Evolutionary conservation across 2,888 invertebrate species (phyloP).

Genomic region (Lumbricus terrestris): DNA sequence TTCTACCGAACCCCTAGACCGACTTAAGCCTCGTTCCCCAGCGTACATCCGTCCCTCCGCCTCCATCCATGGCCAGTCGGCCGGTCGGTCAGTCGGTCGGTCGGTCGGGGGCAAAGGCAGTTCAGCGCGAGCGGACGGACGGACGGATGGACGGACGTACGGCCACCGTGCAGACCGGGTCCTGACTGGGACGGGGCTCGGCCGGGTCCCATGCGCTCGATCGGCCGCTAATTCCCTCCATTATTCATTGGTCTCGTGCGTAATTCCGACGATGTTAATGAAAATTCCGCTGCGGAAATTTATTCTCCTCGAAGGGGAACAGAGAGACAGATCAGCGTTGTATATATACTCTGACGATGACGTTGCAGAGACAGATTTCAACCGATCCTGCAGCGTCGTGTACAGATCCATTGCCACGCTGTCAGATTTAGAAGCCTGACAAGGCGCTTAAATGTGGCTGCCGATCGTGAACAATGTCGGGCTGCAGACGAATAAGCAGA

Average conservation of each 20-base stretch:
- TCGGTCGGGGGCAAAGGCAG: too few relatives aligned
- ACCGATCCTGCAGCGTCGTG: too few relatives aligned
- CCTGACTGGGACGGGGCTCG: background rate
- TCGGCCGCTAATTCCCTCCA: slow-evolving; percentile 3
- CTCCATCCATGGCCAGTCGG: too few relatives aligned
- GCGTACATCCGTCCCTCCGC: background rate
- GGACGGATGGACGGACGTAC: too few relatives aligned
- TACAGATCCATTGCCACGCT: background rate
- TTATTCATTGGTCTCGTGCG: background rate
- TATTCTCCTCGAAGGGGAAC: background rate
- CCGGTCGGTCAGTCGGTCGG: too few relatives aligned
- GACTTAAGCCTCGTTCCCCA: background rate
- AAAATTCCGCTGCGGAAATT: background rate
- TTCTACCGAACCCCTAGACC: background rate
- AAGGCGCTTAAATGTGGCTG: background rate
- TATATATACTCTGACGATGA: too few relatives aligned
- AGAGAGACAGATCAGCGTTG: background rate
- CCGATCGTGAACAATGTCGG: background rate
- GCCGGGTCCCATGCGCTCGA: background rate
- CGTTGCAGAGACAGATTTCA: too few relatives aligned
- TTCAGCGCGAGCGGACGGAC: too few relatives aligned
- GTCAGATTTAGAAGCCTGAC: background rate
- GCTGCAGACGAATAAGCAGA: background rate
- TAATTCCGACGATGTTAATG: background rate
- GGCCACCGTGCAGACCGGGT: background rate